Base-by-base conservation (phyloP, 2,113 vertebrate genomes). In the Typhlomys cinereus region DNA sequence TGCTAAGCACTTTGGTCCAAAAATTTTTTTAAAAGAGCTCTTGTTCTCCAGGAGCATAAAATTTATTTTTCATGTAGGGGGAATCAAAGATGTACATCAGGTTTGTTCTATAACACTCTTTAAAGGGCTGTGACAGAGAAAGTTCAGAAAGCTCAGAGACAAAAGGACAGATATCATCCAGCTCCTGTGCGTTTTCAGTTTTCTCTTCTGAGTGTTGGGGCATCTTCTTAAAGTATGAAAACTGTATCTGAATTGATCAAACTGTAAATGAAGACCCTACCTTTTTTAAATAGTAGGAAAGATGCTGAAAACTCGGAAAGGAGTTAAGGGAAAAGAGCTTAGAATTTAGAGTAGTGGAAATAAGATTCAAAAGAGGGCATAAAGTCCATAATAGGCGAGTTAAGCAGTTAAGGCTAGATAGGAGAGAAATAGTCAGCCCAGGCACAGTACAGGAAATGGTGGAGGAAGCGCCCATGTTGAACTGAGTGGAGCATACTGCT, bases 31-130 rank as follows among this genome's bases (percentile, higher is more conserved):
- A 36, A 52, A 82, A 62, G 4, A 7, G 7, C 54, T 78, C 36
- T 48, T 66, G 20, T 31, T 83, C 52, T 76, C 20, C 44, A 25
- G 52, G 57, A 81, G 17, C 54, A 52, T 9, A 13, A 1, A 41
- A 20, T 59, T 61, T 36, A 1, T 20, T 50, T 29, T 62, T 17
- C 41, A 9, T 36, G 15, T 57, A 4, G 46, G 46, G 21, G n/a
- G 61, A 67, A 48, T 44, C 0, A 20, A 46, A n/a, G 54, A n/a
- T 17, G 39, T 23, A 27, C 1, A 15, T 6, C 5, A 3, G 18
- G 4, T n/a, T 36, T 61, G 44, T 48, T 1, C 3, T 3, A 1
- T 27, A 36, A 0, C 3, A 29, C 20, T 59, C 31, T 4, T 8
- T 18, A 18, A n/a, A 20, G 79, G 31, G 11, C 71, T 34, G 0